Percentiles rank a stretch among this genome's conserved stretches.
These are phyloP conservation scores for Sminthopsis crassicaudata DNA, from an alignment of 2,113 vertebrate genomes.

Conservation along the genomic window DNA sequence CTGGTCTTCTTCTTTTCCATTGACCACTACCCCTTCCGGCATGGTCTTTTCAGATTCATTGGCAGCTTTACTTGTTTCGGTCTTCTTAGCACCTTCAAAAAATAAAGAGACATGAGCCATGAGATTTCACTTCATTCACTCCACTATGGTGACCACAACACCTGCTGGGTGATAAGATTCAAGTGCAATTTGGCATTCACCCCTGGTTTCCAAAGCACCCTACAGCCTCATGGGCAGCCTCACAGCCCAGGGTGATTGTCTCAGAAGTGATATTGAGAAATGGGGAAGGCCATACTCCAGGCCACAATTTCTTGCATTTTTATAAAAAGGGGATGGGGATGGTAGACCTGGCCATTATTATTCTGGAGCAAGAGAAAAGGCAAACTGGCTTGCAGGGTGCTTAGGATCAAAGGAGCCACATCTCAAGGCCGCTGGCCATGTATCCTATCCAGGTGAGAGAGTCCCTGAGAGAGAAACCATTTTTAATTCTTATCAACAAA, in stretches of 20 bases:
- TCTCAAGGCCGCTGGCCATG: neutral
- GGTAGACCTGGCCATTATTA: neutral
- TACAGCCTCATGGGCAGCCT: neutral
- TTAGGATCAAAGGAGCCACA: neutral
- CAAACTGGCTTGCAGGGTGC: neutral
- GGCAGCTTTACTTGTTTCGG: slow-evolving; percentile 61
- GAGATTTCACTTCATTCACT: neutral
- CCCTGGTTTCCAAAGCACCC: neutral
- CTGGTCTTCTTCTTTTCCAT: slow-evolving; percentile 90
- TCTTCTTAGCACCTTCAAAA: slow-evolving; percentile 80
- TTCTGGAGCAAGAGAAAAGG: neutral
- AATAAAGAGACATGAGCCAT: neutral
- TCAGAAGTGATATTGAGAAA: neutral
- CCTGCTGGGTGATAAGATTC: neutral
- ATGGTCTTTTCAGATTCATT: slow-evolving; percentile 64
- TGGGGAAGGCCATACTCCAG: neutral
- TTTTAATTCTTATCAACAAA: neutral
- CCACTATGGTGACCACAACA: neutral
- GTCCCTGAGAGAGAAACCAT: neutral
- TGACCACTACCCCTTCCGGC: slow-evolving; percentile 83
- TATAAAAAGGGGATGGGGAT: neutral
- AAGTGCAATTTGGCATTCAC: neutral
- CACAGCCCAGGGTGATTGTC: neutral
- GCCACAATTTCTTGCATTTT: neutral
- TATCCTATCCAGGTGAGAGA: neutral